These are phyloP conservation scores for Tiliacea aurago DNA, from an alignment of 2,888 invertebrate genomes.

Conservation along the genomic window DNA sequence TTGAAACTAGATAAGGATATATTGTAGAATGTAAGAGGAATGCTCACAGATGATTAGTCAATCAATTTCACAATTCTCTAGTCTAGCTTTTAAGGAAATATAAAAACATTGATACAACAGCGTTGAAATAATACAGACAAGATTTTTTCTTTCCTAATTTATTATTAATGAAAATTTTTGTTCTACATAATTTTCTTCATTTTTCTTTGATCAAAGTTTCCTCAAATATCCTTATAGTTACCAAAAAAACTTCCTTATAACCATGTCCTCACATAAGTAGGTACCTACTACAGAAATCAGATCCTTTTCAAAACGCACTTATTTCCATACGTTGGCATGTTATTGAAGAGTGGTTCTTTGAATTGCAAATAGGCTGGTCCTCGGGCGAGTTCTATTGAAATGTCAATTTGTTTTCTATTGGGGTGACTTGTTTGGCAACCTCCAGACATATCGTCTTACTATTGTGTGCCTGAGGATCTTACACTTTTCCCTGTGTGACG, in stretches of 20 bases:
- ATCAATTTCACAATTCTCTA: too few relatives aligned
- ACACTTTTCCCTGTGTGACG: constrained; percentile 65
- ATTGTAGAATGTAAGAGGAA: background rate
- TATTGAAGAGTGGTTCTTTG: constrained; percentile 88
- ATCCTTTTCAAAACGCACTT: constrained; percentile 85
- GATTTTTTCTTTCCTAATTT: background rate
- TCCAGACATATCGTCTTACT: constrained; percentile 79
- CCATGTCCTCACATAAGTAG: background rate
- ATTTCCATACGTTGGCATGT: constrained; percentile 86
- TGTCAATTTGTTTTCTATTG: constrained; percentile 90
- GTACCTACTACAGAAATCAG: constrained; percentile 79
- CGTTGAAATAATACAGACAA: background rate
- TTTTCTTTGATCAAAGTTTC: background rate
- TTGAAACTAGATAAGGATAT: background rate
- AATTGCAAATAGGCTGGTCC: constrained; percentile 88
- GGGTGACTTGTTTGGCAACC: constrained; percentile 79
- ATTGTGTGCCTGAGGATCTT: constrained; percentile 73
- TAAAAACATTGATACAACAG: too few relatives aligned
- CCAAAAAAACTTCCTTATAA: constrained; percentile 44
- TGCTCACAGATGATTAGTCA: background rate
- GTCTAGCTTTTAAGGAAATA: too few relatives aligned
- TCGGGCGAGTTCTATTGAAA: constrained; percentile 86
- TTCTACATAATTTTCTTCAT: background rate
- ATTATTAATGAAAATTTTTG: background rate
- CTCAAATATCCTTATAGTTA: constrained; percentile 6